Evolutionary conservation across 64 coral and sea anemone species (phyloP), one percentile per base, ranked within the genome.

Genomic region (Dendronephthya gigantea): DNA sequence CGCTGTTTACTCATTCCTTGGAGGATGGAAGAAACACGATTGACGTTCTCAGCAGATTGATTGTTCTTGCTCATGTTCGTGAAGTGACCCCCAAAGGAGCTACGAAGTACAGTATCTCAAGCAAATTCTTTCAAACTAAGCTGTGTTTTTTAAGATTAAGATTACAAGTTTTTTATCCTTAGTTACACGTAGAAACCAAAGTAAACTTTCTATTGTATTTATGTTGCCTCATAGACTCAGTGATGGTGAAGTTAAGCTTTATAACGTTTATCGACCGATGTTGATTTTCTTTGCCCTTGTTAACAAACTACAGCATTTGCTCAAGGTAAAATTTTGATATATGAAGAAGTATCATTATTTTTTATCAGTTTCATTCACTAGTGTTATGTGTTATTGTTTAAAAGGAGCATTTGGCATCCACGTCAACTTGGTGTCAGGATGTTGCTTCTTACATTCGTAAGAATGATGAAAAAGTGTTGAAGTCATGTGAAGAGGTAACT

Each of bases 1-100:
- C 95, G 2, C 87, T 98, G 81, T 98, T 98, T 68, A 92, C 93
- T 23, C 93, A 98, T 50, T 98, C 95, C 2, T 62, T 93, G 51
- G 92, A 98, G 0, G 87, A 98, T 98, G 95, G 95, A 88, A 87
- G 37, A 87, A 98, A 82, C 55, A 0, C 87, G 92, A 32, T 35
- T 91, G 30, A 91, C 82, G 2, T 98, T 93, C 56, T 93, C 9
- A 93, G 85, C 88, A 89, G 95, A 82, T 81, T 98, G 28, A 25
- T 98, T 11, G 84, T 92, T 13, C 82, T 91, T 66, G 92, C 88
- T 23, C 95, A 98, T 49, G 88, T 83, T 22, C 92, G 95, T 7
- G 86, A 93, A 48, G 83, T 83, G 12, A 74, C 84, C 8, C 84
- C 92, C 2, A 55, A 59, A 13, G 95, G 95, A 65, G 62, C 90